Evolutionary conservation across 2,797 vertebrate species (phyloP).

Genomic region (Eospalax fontanierii): DNA sequence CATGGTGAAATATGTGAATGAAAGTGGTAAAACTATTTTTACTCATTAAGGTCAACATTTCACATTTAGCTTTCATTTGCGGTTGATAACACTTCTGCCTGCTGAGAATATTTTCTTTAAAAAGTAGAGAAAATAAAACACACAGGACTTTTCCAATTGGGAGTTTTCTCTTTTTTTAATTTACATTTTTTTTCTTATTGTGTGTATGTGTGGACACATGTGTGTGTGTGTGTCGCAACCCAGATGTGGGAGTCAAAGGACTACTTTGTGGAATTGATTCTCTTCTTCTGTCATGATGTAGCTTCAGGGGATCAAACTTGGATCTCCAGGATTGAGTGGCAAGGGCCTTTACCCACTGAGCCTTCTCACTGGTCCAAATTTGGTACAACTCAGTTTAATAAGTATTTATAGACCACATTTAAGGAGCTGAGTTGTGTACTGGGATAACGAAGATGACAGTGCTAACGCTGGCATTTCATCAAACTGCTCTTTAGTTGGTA

Average conservation of each 20-base stretch:
- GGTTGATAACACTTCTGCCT: background rate
- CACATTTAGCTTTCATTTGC: background rate
- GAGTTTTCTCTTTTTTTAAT: background rate
- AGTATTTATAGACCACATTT: background rate
- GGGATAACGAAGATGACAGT: background rate
- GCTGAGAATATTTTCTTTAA: background rate
- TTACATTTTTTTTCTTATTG: background rate
- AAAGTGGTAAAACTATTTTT: background rate
- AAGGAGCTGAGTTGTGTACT: background rate
- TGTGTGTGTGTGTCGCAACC: background rate
- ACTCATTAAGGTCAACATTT: background rate
- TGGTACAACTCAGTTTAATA: background rate
- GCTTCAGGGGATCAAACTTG: background rate
- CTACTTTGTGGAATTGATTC: background rate
- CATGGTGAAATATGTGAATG: background rate
- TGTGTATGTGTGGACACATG: background rate
- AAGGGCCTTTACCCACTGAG: background rate
- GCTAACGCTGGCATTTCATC: background rate
- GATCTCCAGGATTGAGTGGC: background rate
- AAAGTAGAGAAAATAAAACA: conserved; percentile 7
- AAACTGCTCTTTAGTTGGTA: background rate
- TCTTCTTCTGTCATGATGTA: background rate
- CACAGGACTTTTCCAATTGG: background rate
- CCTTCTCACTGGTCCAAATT: background rate
- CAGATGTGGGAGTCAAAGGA: background rate